Evolutionary conservation across 2,888 invertebrate species (phyloP).

Genomic region (Athrips mouffetella): DNA sequence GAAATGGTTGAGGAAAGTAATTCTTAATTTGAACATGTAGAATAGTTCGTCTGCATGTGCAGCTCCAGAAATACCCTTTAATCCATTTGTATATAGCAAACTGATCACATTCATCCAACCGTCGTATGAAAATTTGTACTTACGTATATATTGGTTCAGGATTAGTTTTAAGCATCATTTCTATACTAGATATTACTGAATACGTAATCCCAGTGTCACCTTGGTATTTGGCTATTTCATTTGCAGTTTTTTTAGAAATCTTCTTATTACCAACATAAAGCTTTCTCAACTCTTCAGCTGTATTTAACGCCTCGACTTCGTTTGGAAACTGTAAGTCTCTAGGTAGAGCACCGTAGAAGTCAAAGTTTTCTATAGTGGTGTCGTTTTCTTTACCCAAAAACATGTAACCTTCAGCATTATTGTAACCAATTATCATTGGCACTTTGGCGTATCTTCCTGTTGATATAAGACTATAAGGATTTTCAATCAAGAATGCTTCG

Average conservation of each 20-base stretch:
- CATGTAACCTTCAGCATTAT: constrained; percentile 60
- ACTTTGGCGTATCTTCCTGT: constrained; percentile 50
- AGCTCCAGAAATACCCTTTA: constrained; percentile 49
- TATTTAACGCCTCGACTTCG: constrained; percentile 36
- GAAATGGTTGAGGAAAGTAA: constrained; percentile 35
- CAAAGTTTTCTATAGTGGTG: constrained; percentile 48
- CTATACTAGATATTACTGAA: constrained; percentile 48
- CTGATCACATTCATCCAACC: constrained; percentile 55
- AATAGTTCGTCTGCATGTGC: constrained; percentile 70
- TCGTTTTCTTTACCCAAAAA: constrained; percentile 65
- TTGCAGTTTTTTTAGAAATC: constrained; percentile 48
- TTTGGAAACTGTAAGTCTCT: constrained; percentile 50
- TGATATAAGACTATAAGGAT: constrained; percentile 51
- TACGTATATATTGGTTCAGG: constrained; percentile 46
- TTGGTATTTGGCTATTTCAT: constrained; percentile 53
- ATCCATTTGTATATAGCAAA: constrained; percentile 29
- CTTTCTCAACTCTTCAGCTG: constrained; percentile 45
- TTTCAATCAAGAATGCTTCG: constrained; percentile 49
- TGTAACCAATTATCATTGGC: constrained; percentile 60
- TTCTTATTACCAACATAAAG: constrained; percentile 62
- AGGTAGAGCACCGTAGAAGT: constrained; percentile 51
- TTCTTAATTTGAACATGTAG: constrained; percentile 56
- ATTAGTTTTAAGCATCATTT: constrained; percentile 41
- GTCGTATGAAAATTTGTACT: constrained; percentile 54
- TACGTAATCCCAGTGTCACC: constrained; percentile 59